A percentile compares a stretch with the other conserved stretches of the same genome.
Conservation (phyloP, 1,140 invertebrate species). For the Zaprionus ornatus region DNA sequence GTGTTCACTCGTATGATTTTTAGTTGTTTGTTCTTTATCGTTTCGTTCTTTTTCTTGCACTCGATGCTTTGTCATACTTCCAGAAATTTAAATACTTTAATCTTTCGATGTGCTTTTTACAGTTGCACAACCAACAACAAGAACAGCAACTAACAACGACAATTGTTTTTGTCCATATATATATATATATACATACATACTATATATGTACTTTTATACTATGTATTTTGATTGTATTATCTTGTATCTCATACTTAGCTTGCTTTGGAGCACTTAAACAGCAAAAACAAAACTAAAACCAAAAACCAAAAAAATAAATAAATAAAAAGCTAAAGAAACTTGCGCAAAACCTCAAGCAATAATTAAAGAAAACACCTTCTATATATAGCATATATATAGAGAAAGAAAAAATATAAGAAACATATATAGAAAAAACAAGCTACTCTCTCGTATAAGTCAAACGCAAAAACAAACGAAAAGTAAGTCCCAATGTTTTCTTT, state of each 20-base stretch:
- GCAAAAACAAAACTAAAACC: slow-evolving; percentile 61
- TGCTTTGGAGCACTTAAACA: slow-evolving; percentile 83
- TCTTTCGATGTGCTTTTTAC: slow-evolving; percentile 44
- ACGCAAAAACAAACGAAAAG: slow-evolving; percentile 76
- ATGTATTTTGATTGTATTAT: slow-evolving; percentile 83
- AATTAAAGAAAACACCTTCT: slow-evolving; percentile 38
- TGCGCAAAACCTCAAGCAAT: slow-evolving; percentile 52
- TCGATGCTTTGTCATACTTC: slow-evolving; percentile 24
- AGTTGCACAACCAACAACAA: slow-evolving; percentile 25
- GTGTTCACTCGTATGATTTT: background rate
- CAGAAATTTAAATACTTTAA: slow-evolving; percentile 15
- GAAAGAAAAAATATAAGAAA: slow-evolving; percentile 18
- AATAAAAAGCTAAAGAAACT: slow-evolving; percentile 55
- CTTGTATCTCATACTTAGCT: slow-evolving; percentile 84
- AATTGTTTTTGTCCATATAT: slow-evolving; percentile 47
- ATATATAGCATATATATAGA: slow-evolving; percentile 43
- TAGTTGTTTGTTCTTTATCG: slow-evolving; percentile 8
- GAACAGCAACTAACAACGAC: slow-evolving; percentile 27
- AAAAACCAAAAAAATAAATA: slow-evolving; percentile 51
- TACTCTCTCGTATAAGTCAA: slow-evolving; percentile 65
- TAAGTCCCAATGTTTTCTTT: slow-evolving; percentile 76
- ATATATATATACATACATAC: slow-evolving; percentile 49
- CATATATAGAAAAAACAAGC: slow-evolving; percentile 52
- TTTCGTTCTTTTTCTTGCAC: slow-evolving; percentile 5
- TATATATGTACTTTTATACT: slow-evolving; percentile 72